Conservation (phyloP, 2,888 invertebrate genomes). For the Oithona nana region DNA sequence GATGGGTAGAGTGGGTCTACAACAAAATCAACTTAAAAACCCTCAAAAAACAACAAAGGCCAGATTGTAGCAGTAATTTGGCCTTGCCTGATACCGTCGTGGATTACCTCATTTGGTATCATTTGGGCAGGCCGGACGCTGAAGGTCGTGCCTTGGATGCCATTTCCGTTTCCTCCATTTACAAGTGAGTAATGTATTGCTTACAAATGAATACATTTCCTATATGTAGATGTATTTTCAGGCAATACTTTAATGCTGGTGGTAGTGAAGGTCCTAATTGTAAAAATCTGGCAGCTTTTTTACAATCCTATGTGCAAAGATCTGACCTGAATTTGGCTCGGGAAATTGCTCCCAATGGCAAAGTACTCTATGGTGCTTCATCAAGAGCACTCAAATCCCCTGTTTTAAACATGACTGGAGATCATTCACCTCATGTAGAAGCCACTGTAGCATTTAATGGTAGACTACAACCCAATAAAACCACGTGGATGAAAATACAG, state of each 20-base stretch:
- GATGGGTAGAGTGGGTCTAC: constrained; percentile 15
- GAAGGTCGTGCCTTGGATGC: neutral
- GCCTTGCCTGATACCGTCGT: constrained; percentile 5
- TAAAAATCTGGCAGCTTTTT: constrained; percentile 73
- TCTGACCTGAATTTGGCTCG: constrained; percentile 68
- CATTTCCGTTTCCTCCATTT: neutral
- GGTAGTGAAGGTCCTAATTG: constrained; percentile 47
- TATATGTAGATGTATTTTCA: too few species aligned
- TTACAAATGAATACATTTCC: too few species aligned
- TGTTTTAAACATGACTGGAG: constrained; percentile 82
- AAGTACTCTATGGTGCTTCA: constrained; percentile 1
- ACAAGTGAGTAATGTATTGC: constrained; percentile 1
- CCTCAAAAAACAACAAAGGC: neutral
- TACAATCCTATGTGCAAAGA: constrained; percentile 75
- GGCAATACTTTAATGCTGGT: neutral
- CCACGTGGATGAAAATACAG: constrained; percentile 91
- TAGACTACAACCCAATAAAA: constrained; percentile 76
- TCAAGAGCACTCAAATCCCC: constrained; percentile 49
- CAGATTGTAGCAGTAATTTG: neutral
- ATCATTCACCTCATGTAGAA: constrained; percentile 79
- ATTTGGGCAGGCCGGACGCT: neutral
- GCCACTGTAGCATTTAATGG: constrained; percentile 90
- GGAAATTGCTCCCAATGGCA: constrained; percentile 32
- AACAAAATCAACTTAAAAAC: constrained; percentile 13
- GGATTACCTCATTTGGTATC: constrained; percentile 7